These are phyloP conservation scores for Encarsia formosa DNA, from an alignment of 2,888 invertebrate species.

Conservation along the genomic window DNA sequence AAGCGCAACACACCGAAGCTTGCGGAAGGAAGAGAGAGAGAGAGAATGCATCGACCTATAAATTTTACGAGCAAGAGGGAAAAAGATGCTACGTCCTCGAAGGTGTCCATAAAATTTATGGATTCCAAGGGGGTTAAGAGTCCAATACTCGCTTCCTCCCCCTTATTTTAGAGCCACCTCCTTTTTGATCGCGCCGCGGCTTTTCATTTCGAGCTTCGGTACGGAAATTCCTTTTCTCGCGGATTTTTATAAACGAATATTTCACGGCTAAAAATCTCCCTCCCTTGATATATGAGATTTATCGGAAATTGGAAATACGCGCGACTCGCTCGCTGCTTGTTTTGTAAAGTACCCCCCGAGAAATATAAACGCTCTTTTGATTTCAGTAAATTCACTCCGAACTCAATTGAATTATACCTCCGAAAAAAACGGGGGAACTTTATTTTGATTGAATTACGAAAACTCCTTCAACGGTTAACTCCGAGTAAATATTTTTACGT, in stretches of 20 bases:
- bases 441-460: no score
- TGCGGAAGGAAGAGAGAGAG: conserved; percentile 20
- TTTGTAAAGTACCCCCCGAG: no score
- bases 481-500: no score
- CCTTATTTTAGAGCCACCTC: neutral
- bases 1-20: neutral
- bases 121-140: conserved; percentile 28
- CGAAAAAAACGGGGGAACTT: no score
- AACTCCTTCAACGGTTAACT: no score
- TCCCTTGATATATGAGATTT: no score
- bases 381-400: no score
- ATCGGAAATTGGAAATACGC: no score
- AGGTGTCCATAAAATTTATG: conserved; percentile 37
- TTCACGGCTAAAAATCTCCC: no score
- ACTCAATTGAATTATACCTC: no score
- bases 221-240: neutral
- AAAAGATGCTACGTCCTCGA: conserved; percentile 29
- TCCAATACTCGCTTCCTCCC: conserved; percentile 10
- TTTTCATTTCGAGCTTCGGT: neutral
- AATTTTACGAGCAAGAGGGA: conserved; percentile 36
- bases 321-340: no score
- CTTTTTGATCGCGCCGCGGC: conserved; percentile 6
- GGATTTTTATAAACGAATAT: neutral
- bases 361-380: no score
- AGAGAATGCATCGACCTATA: conserved; percentile 35